These are phyloP conservation scores for Acipenser oxyrinchus DNA, from an alignment of 2,797 vertebrate genomes.

Conservation along the genomic window DNA sequence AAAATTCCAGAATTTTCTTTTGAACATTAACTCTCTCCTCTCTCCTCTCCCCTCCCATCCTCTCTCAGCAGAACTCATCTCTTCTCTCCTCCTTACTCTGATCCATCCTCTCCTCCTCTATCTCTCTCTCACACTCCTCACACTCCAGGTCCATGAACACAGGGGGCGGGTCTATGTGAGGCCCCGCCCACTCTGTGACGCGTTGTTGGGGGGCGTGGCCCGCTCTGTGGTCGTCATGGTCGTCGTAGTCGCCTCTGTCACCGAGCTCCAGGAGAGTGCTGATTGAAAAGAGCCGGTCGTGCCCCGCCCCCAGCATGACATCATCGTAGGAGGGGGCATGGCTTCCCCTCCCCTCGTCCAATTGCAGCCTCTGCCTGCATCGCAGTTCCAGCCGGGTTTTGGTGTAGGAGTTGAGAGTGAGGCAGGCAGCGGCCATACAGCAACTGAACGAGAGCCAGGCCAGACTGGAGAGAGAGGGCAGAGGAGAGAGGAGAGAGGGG, in stretches of 20 bases:
- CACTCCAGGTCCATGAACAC: conserved; percentile 39
- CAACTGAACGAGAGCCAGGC: conserved; percentile 79
- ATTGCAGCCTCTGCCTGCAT: conserved; percentile 49
- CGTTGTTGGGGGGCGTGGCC: conserved; percentile 14
- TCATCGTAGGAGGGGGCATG: conserved; percentile 57
- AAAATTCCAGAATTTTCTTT: no score
- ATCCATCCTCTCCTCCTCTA: background rate
- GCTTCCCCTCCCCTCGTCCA: conserved; percentile 50
- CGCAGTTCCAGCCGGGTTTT: conserved; percentile 72
- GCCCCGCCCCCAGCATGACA: conserved; percentile 48
- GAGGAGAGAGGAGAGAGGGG: background rate
- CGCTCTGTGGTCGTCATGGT: conserved; percentile 25
- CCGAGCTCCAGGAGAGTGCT: conserved; percentile 60
- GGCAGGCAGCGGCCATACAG: conserved; percentile 74
- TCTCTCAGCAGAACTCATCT: no score
- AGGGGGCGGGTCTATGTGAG: background rate
- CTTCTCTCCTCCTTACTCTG: conserved; percentile 27
- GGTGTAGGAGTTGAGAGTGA: conserved; percentile 78
- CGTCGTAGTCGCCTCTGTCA: conserved; percentile 52
- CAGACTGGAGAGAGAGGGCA: conserved; percentile 42
- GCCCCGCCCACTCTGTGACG: conserved; percentile 36
- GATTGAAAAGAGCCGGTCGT: conserved; percentile 50
- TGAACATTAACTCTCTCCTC: conserved; percentile 16
- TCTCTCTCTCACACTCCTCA: conserved; percentile 64
- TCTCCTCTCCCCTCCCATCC: conserved; percentile 20